A percentile compares a stretch with the other conserved stretches of the same genome.
phyloP scores from a whole-genome alignment of 1,140 invertebrate species.

The Bathynomus jamesi region DNA sequence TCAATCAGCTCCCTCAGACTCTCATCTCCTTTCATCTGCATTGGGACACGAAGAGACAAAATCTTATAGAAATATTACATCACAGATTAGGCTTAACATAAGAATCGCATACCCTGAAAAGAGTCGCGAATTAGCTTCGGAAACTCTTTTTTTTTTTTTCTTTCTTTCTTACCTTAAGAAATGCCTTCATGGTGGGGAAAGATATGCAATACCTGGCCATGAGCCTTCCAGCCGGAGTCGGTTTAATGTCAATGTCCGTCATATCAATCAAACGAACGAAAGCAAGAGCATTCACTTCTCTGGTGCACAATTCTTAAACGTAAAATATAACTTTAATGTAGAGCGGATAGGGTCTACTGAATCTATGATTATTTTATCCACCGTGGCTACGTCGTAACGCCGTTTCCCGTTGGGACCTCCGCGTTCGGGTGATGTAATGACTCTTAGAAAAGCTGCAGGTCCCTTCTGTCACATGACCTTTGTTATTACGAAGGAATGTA shows the following conservation, averaged over 20 bases:
- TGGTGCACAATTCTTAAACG: background rate
- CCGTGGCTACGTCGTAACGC: no score
- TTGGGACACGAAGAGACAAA: background rate
- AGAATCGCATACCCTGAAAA: no score
- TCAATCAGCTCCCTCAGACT: background rate
- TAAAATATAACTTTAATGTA: no score
- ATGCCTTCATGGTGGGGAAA: constrained; percentile 56
- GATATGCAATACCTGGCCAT: constrained; percentile 58
- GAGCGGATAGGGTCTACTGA: background rate
- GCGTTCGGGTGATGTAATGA: no score
- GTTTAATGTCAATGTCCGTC: background rate
- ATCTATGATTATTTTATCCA: background rate
- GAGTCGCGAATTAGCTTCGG: no score
- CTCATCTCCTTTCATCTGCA: background rate
- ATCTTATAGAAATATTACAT: no score
- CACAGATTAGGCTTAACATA: no score
- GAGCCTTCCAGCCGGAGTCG: constrained; percentile 44
- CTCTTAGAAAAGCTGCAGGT: no score
- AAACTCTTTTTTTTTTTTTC: background rate
- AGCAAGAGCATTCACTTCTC: background rate
- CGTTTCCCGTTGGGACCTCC: no score
- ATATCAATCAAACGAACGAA: background rate
- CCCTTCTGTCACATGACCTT: no score
- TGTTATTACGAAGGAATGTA: no score
- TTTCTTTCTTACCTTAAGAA: constrained; percentile 46